Percentiles rank a stretch among this genome's conserved stretches.
These are phyloP conservation scores for Branchipolynoe longqiensis DNA, from an alignment of 2,888 invertebrate species.

Conservation along the genomic window DNA sequence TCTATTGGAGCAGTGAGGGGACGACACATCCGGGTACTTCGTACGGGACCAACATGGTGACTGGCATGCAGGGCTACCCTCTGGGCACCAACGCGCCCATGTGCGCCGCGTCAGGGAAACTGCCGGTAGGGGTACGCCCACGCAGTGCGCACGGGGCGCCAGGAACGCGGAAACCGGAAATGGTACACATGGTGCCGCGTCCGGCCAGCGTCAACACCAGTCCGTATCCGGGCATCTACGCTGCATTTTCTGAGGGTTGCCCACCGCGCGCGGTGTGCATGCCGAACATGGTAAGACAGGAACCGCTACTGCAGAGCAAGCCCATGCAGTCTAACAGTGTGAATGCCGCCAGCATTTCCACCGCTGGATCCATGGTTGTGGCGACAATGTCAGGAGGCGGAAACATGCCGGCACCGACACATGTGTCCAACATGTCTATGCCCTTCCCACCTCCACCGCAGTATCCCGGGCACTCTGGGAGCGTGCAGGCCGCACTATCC, in stretches of 20 bases:
- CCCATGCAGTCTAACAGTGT: slow-evolving; percentile 4
- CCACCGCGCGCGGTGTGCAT: not conserved
- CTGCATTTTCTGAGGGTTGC: not conserved
- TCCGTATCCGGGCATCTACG: slow-evolving; percentile 15
- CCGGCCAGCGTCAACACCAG: slow-evolving; percentile 50
- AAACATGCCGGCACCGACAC: not conserved
- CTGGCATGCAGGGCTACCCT: not conserved
- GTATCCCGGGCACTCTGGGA: slow-evolving; percentile 29
- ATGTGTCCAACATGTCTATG: not conserved
- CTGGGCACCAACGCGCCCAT: not conserved
- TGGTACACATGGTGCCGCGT: not conserved
- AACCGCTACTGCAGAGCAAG: not conserved
- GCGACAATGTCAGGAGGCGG: not conserved
- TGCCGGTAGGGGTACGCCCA: not conserved
- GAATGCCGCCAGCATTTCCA: not conserved
- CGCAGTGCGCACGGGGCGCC: slow-evolving; percentile 40
- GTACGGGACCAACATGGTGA: not conserved
- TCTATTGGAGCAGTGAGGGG: slow-evolving; percentile 10
- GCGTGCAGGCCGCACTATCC: not conserved
- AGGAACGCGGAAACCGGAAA: not conserved
- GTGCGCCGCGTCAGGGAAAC: slow-evolving; percentile 24
- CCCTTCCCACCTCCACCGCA: slow-evolving; percentile 43
- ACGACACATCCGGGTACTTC: not conserved
- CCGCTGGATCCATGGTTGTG: not conserved
- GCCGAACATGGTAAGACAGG: not conserved